Evolutionary conservation across 37 sponge, comb jelly and placozoan species (phyloP), one percentile per base, ranked within the genome.

Genomic region (Oscarella lobularis): DNA sequence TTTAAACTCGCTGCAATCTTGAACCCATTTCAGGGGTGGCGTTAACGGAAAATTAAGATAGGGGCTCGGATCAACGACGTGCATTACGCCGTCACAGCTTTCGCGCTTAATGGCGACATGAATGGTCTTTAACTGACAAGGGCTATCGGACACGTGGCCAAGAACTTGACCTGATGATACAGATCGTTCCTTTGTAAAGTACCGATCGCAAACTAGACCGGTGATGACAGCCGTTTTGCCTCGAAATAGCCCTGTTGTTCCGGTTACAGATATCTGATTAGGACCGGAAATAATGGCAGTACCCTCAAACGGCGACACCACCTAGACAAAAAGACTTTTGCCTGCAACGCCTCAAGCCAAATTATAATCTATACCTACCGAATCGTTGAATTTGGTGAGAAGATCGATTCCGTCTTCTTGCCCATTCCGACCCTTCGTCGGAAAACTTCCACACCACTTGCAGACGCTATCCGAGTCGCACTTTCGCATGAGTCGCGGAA

Each of bases 361-460:
- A n/a, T n/a, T n/a, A n/a, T n/a, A n/a, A n/a, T n/a, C n/a, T n/a
- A n/a, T n/a, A n/a, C n/a, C n/a, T 48, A 48, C 79, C 68, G 77
- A 39, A 37, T 34, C 29, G 1, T 38, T 5, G 2, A 33, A 41
- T 3, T 20, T 5, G 3, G 31, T 36, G 9, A 74, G 29, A n/a
- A 87, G 68, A 66, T 80, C 85, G 35, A 90, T 72, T 20, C 91
- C 91, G 30, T 55, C 41, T 2, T 73, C 41, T 68, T 68, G 86
- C 0, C 3, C 32, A 35, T 73, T 82, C 0, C 70, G 66, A 2
- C 72, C 60, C 38, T 82, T 90, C 3, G 84, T 38, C 27, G 91
- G 91, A 41, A 80, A 90, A 6, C 41, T 75, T 35, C 91, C 91
- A 90, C 91, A 90, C 65, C 84, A 81, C 76, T 71, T 75, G 0